A percentile compares a stretch with the other conserved stretches of the same genome.
Evolutionary conservation across 2,113 vertebrate genomes (phyloP).

Genomic region (Dendropsophus ebraccatus): DNA sequence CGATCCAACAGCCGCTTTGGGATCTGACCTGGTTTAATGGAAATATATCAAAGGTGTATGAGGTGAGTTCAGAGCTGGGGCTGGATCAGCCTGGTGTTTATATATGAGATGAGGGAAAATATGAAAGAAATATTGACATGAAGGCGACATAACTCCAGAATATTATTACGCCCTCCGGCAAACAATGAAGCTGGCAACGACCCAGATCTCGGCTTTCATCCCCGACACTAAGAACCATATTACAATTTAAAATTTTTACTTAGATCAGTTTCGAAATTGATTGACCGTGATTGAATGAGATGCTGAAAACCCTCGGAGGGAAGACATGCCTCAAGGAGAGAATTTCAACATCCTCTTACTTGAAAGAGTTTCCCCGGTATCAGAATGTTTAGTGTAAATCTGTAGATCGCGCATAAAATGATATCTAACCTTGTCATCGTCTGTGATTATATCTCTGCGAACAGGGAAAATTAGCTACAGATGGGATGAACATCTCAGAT

Average conservation of each 20-base stretch:
- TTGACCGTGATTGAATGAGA: not conserved
- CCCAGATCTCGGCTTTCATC: conserved; percentile 37
- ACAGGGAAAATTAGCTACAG: not conserved
- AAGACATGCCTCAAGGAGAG: not conserved
- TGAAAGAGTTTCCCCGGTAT: conserved; percentile 5
- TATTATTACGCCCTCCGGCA: conserved; percentile 1
- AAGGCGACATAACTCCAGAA: not conserved
- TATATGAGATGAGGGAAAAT: not conserved
- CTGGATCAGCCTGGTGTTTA: not conserved
- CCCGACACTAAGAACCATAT: not conserved
- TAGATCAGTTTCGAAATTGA: conserved; percentile 29
- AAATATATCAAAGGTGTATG: not conserved
- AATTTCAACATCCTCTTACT: not conserved
- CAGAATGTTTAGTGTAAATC: not conserved
- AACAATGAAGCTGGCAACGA: not conserved
- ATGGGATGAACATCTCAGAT: not conserved
- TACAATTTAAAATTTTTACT: conserved; percentile 18
- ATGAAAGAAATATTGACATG: conserved; percentile 29
- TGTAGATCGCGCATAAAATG: not conserved
- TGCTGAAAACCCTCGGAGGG: conserved; percentile 9
- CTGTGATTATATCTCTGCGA: not conserved
- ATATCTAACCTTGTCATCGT: conserved; percentile 1
- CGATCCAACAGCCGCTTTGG: not conserved
- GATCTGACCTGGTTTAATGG: not conserved
- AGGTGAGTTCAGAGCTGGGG: not conserved